Evolutionary conservation across 2,113 vertebrate species (phyloP).

Genomic region (Platysteira castanea): DNA sequence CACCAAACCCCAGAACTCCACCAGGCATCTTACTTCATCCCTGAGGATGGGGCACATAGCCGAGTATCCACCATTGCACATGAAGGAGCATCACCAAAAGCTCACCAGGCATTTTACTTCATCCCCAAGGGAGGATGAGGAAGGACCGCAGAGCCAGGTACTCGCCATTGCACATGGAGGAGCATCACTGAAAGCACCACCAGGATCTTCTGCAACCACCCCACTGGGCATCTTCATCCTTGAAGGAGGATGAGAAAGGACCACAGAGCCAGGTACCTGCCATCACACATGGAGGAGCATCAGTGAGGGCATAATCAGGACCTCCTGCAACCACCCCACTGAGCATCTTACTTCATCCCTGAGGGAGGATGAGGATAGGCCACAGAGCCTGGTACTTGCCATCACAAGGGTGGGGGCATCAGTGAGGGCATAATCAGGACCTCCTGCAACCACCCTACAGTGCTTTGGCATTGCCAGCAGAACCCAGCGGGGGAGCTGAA

Average conservation of each 20-base stretch:
- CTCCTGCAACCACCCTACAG: background rate
- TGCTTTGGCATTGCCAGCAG: background rate
- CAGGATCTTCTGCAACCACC: background rate
- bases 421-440: background rate
- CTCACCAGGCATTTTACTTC: background rate
- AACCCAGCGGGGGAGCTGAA: background rate
- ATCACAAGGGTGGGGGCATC: background rate
- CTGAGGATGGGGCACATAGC: background rate
- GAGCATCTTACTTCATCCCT: background rate
- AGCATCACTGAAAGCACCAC: background rate
- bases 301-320: no score
- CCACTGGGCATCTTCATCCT: background rate
- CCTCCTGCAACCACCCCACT: background rate
- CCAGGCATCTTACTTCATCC: background rate
- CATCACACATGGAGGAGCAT: background rate
- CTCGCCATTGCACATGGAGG: background rate
- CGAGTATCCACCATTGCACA: rapidly evolving
- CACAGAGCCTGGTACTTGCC: background rate
- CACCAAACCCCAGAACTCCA: background rate
- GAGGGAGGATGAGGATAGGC: background rate
- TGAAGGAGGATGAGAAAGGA: background rate
- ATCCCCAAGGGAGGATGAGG: background rate
- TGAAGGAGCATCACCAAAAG: background rate
- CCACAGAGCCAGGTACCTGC: background rate
- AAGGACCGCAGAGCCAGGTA: background rate